Conservation (phyloP, 1,140 invertebrate species). For the Theocolax elegans region DNA sequence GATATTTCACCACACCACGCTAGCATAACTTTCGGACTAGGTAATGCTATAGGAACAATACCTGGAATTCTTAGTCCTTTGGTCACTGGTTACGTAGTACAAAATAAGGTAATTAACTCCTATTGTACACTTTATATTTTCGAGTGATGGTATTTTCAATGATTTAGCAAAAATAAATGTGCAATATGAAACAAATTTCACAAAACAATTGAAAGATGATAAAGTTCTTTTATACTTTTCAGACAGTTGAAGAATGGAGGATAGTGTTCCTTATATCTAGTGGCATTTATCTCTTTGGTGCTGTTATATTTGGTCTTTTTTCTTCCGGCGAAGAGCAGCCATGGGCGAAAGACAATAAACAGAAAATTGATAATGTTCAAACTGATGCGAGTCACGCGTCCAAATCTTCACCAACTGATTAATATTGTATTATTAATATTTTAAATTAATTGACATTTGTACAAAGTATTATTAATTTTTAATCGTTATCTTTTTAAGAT, state of each 20-base stretch:
- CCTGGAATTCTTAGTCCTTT: constrained; percentile 87
- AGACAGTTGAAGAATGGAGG: background rate
- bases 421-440: no score
- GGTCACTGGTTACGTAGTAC: constrained; percentile 81
- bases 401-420: no score
- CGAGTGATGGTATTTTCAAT: no score
- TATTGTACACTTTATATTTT: no score
- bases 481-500: no score
- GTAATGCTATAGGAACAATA: constrained; percentile 87
- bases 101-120: constrained; percentile 75
- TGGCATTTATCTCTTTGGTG: background rate
- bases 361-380: no score
- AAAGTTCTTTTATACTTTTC: background rate
- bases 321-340: background rate
- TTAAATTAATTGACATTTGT: no score
- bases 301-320: background rate
- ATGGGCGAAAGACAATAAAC: background rate
- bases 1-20: constrained; percentile 87
- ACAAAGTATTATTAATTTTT: no score
- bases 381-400: no score
- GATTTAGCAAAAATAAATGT: no score
- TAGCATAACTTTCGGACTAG: constrained; percentile 85
- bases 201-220: no score
- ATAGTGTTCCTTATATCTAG: background rate
- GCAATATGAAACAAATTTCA: no score